Evolutionary conservation across 1,140 invertebrate species (phyloP).

Genomic region (Heliconius himera): DNA sequence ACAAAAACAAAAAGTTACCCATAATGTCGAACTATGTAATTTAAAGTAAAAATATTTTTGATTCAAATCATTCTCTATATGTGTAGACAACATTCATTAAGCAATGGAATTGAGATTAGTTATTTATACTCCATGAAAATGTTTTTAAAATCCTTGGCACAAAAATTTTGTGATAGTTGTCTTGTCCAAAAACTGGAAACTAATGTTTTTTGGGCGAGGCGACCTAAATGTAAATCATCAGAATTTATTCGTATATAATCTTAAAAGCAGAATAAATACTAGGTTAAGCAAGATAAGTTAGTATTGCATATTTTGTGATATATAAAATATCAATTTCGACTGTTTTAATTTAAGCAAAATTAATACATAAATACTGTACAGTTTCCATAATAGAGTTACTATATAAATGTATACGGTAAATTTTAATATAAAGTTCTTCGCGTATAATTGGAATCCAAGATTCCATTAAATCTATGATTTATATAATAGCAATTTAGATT

Average conservation of each 20-base stretch:
- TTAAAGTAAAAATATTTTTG: no score
- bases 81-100: background rate
- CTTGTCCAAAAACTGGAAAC: background rate
- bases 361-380: background rate
- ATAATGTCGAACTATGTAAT: no score
- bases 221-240: background rate
- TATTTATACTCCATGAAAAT: background rate
- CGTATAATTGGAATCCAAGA: background rate
- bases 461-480: no score
- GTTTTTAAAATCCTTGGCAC: background rate
- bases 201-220: background rate
- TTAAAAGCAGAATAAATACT: background rate
- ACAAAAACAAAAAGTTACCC: no score
- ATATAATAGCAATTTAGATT: no score
- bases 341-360: background rate
- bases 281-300: no score
- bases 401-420: no score
- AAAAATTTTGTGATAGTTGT: conserved; percentile 5
- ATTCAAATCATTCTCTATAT: no score
- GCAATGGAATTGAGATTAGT: background rate
- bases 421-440: background rate
- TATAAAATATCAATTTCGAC: no score
- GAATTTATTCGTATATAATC: background rate
- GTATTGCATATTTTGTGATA: no score
- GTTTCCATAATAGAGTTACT: no score